phyloP scores from a whole-genome alignment of 2,797 vertebrate species.

The Heteromormyrus szaboi region DNA sequence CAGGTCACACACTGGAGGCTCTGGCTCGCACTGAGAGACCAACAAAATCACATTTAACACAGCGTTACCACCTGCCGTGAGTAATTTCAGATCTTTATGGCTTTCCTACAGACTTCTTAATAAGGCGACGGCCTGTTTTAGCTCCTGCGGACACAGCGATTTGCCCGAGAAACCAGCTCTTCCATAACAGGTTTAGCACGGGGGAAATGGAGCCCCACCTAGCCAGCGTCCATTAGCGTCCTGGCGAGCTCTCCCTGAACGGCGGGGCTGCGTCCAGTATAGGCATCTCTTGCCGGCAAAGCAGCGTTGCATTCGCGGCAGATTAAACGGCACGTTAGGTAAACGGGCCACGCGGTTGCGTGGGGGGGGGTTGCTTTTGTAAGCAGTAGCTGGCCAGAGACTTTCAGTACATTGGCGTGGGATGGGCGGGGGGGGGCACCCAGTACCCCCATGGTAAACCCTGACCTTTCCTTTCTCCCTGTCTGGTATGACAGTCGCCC shows the following conservation, averaged over 20 bases:
- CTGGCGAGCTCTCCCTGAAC: too few species aligned
- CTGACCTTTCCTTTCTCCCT: conserved; percentile 2
- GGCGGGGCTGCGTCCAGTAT: not conserved
- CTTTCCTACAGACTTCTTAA: not conserved
- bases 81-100: not conserved
- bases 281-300: not conserved
- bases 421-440: not conserved
- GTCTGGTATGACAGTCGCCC: not conserved
- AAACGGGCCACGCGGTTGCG: not conserved
- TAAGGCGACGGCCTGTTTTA: not conserved
- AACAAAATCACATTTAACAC: not conserved
- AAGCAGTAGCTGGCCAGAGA: not conserved
- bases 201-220: not conserved
- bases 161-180: not conserved
- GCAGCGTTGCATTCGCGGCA: not conserved
- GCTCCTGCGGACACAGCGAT: not conserved
- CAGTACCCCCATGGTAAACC: not conserved
- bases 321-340: not conserved
- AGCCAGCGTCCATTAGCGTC: not conserved
- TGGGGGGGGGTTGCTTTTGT: not conserved
- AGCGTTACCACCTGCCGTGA: not conserved
- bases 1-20: not conserved
- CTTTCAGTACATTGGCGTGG: not conserved
- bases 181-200: not conserved
- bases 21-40: not conserved